phyloP scores from a whole-genome alignment of 2,888 invertebrate genomes.

The Volucella inanis region DNA sequence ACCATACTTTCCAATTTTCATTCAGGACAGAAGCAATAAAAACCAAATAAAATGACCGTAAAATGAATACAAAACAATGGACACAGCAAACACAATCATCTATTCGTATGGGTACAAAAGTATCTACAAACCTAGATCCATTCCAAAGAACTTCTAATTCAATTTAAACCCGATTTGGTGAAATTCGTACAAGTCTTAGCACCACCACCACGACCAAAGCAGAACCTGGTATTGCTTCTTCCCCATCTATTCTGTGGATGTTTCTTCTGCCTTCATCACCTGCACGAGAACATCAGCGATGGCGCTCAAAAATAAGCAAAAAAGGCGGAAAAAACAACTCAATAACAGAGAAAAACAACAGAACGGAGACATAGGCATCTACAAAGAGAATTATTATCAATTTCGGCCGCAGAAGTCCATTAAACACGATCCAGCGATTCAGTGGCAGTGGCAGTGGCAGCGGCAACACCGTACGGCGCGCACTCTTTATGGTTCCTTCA shows the following conservation, averaged over 20 bases:
- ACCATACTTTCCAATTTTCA: conserved; percentile 19
- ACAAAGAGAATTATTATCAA: conserved; percentile 70
- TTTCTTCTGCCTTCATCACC: background rate
- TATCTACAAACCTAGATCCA: conserved; percentile 38
- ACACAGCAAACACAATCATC: background rate
- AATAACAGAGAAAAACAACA: conserved; percentile 50
- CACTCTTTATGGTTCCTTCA: conserved; percentile 69
- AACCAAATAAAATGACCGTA: conserved; percentile 40
- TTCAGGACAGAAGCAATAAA: conserved; percentile 14
- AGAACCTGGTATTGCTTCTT: background rate
- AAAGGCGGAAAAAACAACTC: conserved; percentile 40
- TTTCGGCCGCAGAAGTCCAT: conserved; percentile 66
- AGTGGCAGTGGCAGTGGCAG: conserved; percentile 17
- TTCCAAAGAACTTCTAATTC: conserved; percentile 51
- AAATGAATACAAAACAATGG: conserved; percentile 23
- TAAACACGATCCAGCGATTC: conserved; percentile 66
- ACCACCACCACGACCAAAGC: background rate
- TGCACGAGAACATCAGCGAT: conserved; percentile 30
- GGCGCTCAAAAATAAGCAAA: conserved; percentile 7
- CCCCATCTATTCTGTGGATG: background rate
- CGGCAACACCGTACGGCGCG: conserved; percentile 36
- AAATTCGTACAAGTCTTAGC: conserved; percentile 43
- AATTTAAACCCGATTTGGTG: conserved; percentile 63
- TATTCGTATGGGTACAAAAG: background rate
- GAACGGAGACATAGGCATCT: conserved; percentile 59